Conservation (phyloP, 2,797 vertebrate genomes). For the Notamacropus eugenii region DNA sequence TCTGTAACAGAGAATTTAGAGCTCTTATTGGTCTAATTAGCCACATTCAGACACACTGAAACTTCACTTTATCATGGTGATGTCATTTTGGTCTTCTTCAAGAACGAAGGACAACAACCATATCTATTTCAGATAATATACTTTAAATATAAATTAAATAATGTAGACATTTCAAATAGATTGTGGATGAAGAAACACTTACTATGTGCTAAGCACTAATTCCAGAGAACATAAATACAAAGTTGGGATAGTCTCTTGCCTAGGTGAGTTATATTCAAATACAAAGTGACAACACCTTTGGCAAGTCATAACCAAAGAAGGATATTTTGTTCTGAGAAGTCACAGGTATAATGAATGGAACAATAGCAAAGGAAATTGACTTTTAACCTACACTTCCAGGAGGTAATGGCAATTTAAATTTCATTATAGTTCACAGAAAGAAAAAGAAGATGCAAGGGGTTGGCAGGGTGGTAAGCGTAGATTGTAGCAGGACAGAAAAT, state of each 20-base stretch:
- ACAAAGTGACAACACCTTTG: background rate
- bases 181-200: background rate
- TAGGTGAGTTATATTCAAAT: background rate
- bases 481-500: background rate
- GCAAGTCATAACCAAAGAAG: background rate
- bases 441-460: background rate
- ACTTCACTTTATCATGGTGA: too few relatives aligned
- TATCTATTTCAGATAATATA: background rate
- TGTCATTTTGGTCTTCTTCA: too few relatives aligned
- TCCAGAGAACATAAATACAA: background rate
- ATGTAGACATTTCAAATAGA: background rate
- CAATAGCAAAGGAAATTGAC: background rate
- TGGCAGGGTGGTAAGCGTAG: background rate
- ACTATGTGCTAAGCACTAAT: background rate
- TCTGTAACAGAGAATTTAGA: too few relatives aligned
- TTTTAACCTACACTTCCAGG: background rate
- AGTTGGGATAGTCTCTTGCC: background rate
- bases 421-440: background rate
- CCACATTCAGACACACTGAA: too few relatives aligned
- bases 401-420: background rate
- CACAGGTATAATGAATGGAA: background rate
- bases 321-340: background rate
- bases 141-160: background rate
- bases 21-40: too few relatives aligned
- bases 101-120: too few relatives aligned